Base-by-base conservation (phyloP, 2,797 vertebrate genomes). In the Adrianichthys oophorus region DNA sequence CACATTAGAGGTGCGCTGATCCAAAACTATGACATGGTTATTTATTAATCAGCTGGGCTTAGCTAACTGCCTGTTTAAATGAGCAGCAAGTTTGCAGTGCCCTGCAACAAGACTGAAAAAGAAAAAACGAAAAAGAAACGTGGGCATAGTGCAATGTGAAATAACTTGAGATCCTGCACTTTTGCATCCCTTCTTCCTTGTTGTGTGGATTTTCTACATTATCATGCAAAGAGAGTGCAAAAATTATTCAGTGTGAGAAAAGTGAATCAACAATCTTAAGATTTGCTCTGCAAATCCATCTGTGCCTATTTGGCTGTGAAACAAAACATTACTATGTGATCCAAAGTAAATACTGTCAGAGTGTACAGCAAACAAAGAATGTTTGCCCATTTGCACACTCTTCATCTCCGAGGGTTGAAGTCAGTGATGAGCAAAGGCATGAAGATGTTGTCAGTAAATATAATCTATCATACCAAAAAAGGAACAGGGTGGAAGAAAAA, bases 41-140 rank as follows among this genome's bases (percentile, higher is more conserved):
- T 89, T 92, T 89, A 92, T 91, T 92, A 85, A 91, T 89, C 82
- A 90, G 88, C 85, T 86, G 81, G 88, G 87, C 83, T 87, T 76
- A 84, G 82, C 86, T 85, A 85, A 86, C 84, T 86, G 86, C 85
- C 89, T 77, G 76, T 80, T 87, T 64, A 81, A 81, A 84, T 85
- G 82, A 87, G 76, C 62, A 70, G 70, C 58, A 75, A 73, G 78
- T 63, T 52, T 40, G 62, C 50, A 65, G 59, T 62, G 73, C 74
- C 72, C 15, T 69, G 83, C 86, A 83, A 79, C 74, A 47, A 79
- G 80, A 77, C 64, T 44, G 76, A 49, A 59, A 80, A 69, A 74
- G 62, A 65, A 81, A 80, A 82, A 76, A 74, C 72, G 2, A 2
- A 32, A 32, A 10, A 10, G 3, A 12, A 32, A 32, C 10, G 32